A percentile compares a stretch with the other conserved stretches of the same genome.
Conservation (phyloP, 2,113 vertebrate genomes). For the Paedocypris sp. region DNA sequence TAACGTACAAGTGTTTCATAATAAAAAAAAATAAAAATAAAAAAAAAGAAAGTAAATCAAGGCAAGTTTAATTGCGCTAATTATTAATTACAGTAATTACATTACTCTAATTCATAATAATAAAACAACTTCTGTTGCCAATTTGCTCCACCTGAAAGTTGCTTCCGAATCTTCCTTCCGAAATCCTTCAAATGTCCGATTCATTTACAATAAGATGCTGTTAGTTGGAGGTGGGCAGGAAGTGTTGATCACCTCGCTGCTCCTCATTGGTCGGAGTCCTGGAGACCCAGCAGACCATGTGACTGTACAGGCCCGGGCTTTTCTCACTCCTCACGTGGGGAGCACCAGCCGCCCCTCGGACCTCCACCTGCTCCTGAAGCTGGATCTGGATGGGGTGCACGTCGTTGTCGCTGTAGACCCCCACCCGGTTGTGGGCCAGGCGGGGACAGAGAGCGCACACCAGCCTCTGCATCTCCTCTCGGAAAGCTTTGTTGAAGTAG, state of each 20-base stretch:
- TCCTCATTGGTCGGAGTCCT: not conserved
- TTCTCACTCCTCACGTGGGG: not conserved
- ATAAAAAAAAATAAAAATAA: too few species aligned
- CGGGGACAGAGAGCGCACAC: constrained; percentile 23
- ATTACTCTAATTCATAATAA: too few species aligned
- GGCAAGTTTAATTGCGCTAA: too few species aligned
- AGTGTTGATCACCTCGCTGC: not conserved
- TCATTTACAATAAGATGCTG: not conserved
- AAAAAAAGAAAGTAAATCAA: too few species aligned
- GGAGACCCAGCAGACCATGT: constrained; percentile 40
- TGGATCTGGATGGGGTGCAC: constrained; percentile 48
- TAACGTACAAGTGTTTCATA: too few species aligned
- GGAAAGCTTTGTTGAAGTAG: constrained; percentile 56
- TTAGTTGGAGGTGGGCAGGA: not conserved
- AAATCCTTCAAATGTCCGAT: too few species aligned
- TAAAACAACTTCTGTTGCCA: too few species aligned
- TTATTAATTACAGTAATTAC: too few species aligned
- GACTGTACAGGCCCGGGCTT: not conserved
- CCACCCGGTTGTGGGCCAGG: constrained; percentile 32
- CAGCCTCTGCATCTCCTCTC: constrained; percentile 40
- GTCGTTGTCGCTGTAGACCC: not conserved
- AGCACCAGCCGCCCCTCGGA: not conserved
- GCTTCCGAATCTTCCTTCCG: too few species aligned
- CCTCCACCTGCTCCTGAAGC: constrained; percentile 38
- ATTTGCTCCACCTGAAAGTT: too few species aligned